Evolutionary conservation across 2,888 invertebrate genomes (phyloP), one percentile per base, ranked within the genome.

Genomic region (Chorisops tibialis): DNA sequence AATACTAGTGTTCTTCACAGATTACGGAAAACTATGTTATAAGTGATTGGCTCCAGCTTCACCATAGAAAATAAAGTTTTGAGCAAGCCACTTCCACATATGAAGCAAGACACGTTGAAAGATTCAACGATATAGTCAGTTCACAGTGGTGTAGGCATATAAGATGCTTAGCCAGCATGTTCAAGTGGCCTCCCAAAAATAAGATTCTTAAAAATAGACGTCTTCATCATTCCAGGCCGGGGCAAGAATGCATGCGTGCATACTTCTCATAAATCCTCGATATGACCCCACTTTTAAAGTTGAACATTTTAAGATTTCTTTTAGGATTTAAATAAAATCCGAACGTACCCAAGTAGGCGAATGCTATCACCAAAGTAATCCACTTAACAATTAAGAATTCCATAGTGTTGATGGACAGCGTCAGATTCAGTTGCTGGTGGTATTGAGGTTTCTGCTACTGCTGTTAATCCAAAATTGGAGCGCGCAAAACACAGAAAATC

Each of bases 301-400:
- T n/a, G n/a, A n/a, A n/a, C n/a, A n/a, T n/a, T n/a, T 70, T 68
- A 63, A 63, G 65, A 66, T 67, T 67, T 51, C 65, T 65, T 67
- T 61, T 51, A 5, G 67, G 69, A 72, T 76, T 75, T 71, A 45
- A 16, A 45, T 45, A 11, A 18, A 45, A 45, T 21, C 7, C n/a
- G 11, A 30, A 18, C 51, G 19, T 52, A 76, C 76, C 75, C 59
- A 73, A 69, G 52, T 70, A 68, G 68, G 72, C 70, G 62, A 71
- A 70, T 66, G 74, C 74, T 69, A 72, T 72, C 67, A 73, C 70
- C 67, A 75, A 69, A 65, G 70, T 74, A 68, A 76, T 73, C 75
- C 76, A 76, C 70, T 75, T 73, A 43, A 72, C 70, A 68, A 72
- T 72, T 64, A 71, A 69, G 69, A 72, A 72, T 71, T 69, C 71